Base-by-base conservation (phyloP, 2,888 invertebrate genomes). In the Linyphia triangularis region DNA sequence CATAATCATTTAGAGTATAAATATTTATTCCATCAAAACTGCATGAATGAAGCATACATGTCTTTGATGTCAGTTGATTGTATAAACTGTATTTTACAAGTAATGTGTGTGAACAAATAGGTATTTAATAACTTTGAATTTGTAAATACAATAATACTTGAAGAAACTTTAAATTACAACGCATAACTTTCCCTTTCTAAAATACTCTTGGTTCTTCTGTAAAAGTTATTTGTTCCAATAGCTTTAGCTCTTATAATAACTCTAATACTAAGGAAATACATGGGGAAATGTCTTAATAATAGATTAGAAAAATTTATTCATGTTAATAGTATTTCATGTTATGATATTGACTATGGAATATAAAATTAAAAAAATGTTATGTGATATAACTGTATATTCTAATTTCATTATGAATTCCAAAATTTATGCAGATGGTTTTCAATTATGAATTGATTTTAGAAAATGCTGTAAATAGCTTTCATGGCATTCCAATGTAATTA, bases 381-480 rank as follows among this genome's bases (percentile, higher is more conserved):
- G 30, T 63, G 63, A 77, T n/a, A 63, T 37, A 26, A 77, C 24
- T 40, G 37, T 33, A 30, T 26, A 77, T 63, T 61, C 33, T 33
- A 13, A 75, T 13, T 61, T 75, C 37, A 77, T 59, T 13, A 61
- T 26, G 61, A 33, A 77, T 19, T 40, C 24, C 22, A 63, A 77
- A 75, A 30, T 26, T 57, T 33, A 77, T 77, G 26, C 61, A 61
- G 63, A 63, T 77, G 77, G n/a, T 77, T 77, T 77, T n/a, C 33
- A 81, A 57, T 69, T 81, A 69, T 24, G 19, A 82, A 70, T 33
- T 40, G 70, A 57, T 81, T 77, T 81, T 57, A 70, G 65, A 81
- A 73, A 81, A 69, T 75, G 86, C 86, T 86, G 86, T 86, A 86
- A 75, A 86, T 86, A 86, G 86, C 86, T 86, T 86, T 81, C 81